phyloP scores from a whole-genome alignment of 2,113 vertebrate genomes.

The Romanogobio albipinnatus region DNA sequence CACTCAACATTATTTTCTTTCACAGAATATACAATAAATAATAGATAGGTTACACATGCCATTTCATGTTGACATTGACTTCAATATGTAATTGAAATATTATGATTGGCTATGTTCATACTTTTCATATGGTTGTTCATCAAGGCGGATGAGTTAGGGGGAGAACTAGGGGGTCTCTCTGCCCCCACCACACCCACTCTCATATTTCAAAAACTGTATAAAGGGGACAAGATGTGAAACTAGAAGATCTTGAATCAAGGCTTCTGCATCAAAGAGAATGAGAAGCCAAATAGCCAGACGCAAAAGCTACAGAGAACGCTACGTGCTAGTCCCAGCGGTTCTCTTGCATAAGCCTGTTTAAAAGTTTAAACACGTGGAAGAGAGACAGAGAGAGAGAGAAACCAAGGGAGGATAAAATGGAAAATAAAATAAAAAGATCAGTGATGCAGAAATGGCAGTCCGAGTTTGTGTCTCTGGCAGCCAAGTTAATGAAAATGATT shows the following conservation, averaged over 20 bases:
- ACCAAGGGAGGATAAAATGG: neutral
- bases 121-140: neutral
- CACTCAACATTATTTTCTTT: no score
- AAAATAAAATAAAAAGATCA: neutral
- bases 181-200: neutral
- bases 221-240: neutral
- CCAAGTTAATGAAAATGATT: slow-evolving; percentile 30
- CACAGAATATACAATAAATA: no score
- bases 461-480: slow-evolving; percentile 10
- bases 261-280: slow-evolving; percentile 47
- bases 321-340: slow-evolving; percentile 40
- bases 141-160: neutral
- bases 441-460: slow-evolving; percentile 33
- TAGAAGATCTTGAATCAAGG: slow-evolving; percentile 14
- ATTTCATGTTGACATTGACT: neutral
- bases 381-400: slow-evolving; percentile 19
- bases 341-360: slow-evolving; percentile 53
- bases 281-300: slow-evolving; percentile 37
- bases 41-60: neutral
- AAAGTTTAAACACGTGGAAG: slow-evolving; percentile 52
- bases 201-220: neutral
- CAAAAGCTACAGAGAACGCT: slow-evolving; percentile 40
- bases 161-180: neutral
- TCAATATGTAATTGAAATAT: neutral
- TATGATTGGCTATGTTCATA: neutral